Evolutionary conservation across 2,888 invertebrate species (phyloP).

Genomic region (Caenorhabditis afra): DNA sequence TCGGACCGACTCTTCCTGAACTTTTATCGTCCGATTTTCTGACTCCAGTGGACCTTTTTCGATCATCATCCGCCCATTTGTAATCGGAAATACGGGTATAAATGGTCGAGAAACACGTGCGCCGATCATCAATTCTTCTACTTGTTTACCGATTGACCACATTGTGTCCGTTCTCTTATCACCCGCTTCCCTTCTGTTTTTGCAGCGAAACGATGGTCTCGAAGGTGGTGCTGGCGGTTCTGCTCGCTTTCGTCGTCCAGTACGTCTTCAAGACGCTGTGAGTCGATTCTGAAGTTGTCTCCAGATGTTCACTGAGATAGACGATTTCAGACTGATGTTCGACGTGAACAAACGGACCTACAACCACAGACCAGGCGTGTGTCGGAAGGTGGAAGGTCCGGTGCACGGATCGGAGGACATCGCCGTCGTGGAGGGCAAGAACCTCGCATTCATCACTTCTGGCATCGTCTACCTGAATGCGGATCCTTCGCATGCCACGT

Average conservation of each 20-base stretch:
- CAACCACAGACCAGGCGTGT: constrained; percentile 67
- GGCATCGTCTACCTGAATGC: constrained; percentile 62
- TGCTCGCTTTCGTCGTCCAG: constrained; percentile 38
- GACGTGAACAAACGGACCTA: constrained; percentile 61
- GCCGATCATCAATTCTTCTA: constrained; percentile 28
- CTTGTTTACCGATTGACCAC: constrained; percentile 20
- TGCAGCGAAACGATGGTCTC: constrained; percentile 4
- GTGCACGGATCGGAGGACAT: constrained; percentile 69
- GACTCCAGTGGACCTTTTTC: no score
- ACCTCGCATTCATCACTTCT: constrained; percentile 68
- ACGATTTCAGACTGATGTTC: constrained; percentile 43
- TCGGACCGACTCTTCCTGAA: no score
- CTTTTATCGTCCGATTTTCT: no score
- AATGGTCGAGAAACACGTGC: constrained; percentile 14
- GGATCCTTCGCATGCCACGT: constrained; percentile 19
- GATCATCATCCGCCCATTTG: no score
- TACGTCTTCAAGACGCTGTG: constrained; percentile 55
- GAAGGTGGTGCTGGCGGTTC: constrained; percentile 26
- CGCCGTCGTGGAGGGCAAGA: constrained; percentile 55
- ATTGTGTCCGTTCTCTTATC: background rate
- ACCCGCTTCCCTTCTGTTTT: background rate
- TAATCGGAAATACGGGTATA: background rate
- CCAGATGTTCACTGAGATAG: no score
- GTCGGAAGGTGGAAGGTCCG: constrained; percentile 60
- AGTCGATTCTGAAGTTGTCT: constrained; percentile 19